phyloP scores from a whole-genome alignment of 64 coral and sea anemone genomes.

The Montipora foliosa region DNA sequence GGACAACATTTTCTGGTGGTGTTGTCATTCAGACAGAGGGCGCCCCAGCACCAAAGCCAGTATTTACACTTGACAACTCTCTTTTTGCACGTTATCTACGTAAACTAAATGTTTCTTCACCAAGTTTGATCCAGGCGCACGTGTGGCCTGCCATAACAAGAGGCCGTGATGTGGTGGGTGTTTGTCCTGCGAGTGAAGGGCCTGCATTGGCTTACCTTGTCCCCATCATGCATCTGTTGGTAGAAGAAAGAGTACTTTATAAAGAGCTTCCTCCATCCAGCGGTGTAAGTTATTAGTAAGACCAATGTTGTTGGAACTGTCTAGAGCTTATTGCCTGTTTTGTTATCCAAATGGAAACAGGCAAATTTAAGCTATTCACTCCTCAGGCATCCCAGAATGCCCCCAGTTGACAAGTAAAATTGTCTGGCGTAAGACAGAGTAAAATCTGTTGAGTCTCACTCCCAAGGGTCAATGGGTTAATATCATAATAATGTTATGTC shows the following conservation, averaged over 20 bases:
- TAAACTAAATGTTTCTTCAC: slow-evolving; percentile 30
- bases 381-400: no score
- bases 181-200: slow-evolving; percentile 51
- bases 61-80: slow-evolving; percentile 46
- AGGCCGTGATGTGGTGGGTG: slow-evolving; percentile 88
- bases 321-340: no score
- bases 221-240: slow-evolving; percentile 74
- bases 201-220: slow-evolving; percentile 76
- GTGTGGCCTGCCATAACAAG: slow-evolving; percentile 87
- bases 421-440: no score
- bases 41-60: slow-evolving; percentile 61
- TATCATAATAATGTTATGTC: no score
- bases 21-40: slow-evolving; percentile 62
- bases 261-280: slow-evolving; percentile 72
- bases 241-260: slow-evolving; percentile 71
- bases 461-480: no score
- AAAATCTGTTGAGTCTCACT: no score
- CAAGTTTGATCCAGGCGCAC: slow-evolving; percentile 75
- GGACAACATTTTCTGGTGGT: slow-evolving; percentile 47
- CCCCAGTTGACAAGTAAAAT: no score
- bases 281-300: slow-evolving; percentile 69
- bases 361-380: no score
- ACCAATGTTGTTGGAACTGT: no score
- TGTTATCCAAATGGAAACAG: no score
- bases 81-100: slow-evolving; percentile 50